A percentile compares a stretch with the other conserved stretches of the same genome.
Conservation (phyloP, 2,113 vertebrate species). For the Rhea americana region DNA sequence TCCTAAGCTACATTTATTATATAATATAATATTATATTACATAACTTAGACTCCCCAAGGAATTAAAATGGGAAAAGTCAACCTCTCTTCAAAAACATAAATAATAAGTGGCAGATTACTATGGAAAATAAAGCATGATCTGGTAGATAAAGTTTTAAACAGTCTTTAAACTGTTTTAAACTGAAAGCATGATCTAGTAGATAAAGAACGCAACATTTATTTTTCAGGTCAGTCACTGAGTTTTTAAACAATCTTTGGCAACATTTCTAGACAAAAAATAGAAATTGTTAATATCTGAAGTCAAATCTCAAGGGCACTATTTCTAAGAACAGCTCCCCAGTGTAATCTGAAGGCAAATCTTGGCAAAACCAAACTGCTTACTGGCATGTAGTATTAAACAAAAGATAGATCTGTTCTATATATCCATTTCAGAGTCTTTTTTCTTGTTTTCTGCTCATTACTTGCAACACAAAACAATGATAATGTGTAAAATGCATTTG, state of each 20-base stretch:
- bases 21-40: background rate
- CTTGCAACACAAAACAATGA: background rate
- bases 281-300: slow-evolving; percentile 2
- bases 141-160: background rate
- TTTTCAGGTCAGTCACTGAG: background rate
- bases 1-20: background rate
- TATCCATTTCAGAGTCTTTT: background rate
- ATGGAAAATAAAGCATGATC: background rate
- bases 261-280: background rate
- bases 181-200: background rate
- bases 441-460: fast-evolving
- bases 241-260: background rate
- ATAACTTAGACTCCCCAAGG: background rate
- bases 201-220: background rate
- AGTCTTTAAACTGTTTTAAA: background rate
- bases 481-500: background rate
- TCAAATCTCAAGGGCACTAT: background rate
- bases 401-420: background rate
- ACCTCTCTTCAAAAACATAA: background rate
- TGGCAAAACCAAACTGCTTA: background rate
- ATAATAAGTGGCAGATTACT: background rate
- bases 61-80: background rate
- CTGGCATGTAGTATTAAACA: background rate
- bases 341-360: background rate
- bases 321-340: background rate